Percentiles rank a stretch among this genome's conserved stretches.
Conservation (phyloP, 2,888 invertebrate species). For the Trichogramma dendrolimi region DNA sequence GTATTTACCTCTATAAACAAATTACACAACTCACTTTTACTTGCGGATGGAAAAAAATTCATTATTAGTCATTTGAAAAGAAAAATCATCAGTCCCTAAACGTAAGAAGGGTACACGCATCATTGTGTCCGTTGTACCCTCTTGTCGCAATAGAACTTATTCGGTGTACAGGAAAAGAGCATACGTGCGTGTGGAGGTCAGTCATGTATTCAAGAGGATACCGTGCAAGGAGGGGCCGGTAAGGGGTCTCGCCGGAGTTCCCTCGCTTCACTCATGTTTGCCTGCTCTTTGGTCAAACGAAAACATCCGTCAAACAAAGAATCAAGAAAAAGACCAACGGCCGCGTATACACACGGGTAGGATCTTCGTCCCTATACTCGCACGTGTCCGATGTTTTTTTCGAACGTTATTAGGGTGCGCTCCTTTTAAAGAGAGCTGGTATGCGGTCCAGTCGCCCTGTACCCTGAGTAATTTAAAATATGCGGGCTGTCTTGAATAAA, state of each 20-base stretch:
- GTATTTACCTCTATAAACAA: too few species aligned
- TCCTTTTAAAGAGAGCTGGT: neutral
- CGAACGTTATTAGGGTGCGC: slow-evolving; percentile 1
- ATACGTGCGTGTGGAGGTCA: too few species aligned
- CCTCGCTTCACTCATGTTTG: slow-evolving; percentile 30
- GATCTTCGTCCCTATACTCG: neutral
- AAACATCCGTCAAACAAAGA: slow-evolving; percentile 42
- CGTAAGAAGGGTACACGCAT: too few species aligned
- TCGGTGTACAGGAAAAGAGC: too few species aligned
- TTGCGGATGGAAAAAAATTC: too few species aligned
- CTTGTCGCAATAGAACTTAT: too few species aligned
- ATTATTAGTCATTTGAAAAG: too few species aligned
- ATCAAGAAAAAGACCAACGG: slow-evolving; percentile 25
- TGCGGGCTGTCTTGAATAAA: neutral
- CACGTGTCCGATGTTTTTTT: neutral
- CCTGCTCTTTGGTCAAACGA: slow-evolving; percentile 44
- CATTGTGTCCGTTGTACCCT: too few species aligned
- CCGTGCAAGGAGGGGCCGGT: neutral
- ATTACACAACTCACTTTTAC: too few species aligned
- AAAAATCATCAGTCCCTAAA: too few species aligned
- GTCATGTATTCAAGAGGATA: too few species aligned
- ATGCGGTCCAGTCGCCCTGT: too few species aligned
- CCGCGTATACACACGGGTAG: neutral
- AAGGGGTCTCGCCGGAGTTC: slow-evolving; percentile 1
- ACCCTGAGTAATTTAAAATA: neutral